Base-by-base conservation (phyloP, 2,888 invertebrate genomes). In the Dichetophora obliterata region DNA sequence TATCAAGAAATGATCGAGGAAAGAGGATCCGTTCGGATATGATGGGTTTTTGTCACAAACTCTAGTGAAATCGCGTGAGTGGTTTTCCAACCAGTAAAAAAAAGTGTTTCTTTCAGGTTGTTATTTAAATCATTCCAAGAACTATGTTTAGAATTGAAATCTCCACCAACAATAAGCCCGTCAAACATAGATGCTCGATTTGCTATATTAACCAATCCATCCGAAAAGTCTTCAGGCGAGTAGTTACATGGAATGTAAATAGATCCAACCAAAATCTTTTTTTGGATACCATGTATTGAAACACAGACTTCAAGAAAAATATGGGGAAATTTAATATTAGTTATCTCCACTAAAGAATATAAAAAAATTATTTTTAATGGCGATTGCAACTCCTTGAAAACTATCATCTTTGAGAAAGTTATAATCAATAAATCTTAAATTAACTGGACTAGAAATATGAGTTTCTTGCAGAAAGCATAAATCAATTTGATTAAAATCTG, bases 1-100 rank as follows among this genome's bases (percentile, higher is more conserved):
- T 8, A 61, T 27, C 16, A 61, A 61, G 27, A 61, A 61, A 61
- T 61, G 11, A 61, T 61, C 61, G 9, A 61, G 31, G 27, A 61
- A 61, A 3, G 61, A 61, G 5, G 31, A 61, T 27, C 61, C 61
- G 6, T 59, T 61, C 5, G 61, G 61, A 61, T 27, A 61, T 31
- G 61, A 61, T 31, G 61, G 61, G 27, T 61, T 61, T 5, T 27
- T 27, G 16, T 61, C 61, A 61, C 61, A 61, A 14, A 61, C 31
- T 27, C 61, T 61, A 16, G 19, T 22, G 11, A 57, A 57, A 19
- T 57, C 57, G 24, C 11, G 57, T 57, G 57, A 57, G 11, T 57
- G 57, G 16, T 57, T 57, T 57, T 19, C 19, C 22, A 57, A 57
- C 57, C 57, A 57, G 24, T 57, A 24, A n/a, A n/a, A n/a, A n/a